These are phyloP conservation scores for Empis livida DNA, from an alignment of 2,888 invertebrate species.

Conservation along the genomic window DNA sequence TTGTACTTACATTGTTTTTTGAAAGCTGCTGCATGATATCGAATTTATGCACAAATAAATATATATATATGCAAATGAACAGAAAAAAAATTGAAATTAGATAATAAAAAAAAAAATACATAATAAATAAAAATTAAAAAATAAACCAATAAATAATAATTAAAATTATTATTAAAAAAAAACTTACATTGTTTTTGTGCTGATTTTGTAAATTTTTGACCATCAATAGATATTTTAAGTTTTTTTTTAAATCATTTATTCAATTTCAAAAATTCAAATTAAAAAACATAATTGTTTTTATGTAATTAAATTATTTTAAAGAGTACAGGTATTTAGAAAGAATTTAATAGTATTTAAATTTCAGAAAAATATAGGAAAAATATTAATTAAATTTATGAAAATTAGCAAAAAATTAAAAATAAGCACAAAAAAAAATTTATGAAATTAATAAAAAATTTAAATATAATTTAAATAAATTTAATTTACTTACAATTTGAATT, in stretches of 20 bases:
- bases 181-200: slow-evolving; percentile 28
- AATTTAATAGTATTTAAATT: too few relatives aligned
- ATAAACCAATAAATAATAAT: background rate
- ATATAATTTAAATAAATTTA: background rate
- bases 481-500: slow-evolving; percentile 26
- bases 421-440: slow-evolving; percentile 5
- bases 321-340: too few relatives aligned
- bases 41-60: background rate
- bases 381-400: slow-evolving; percentile 4
- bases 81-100: slow-evolving; percentile 5
- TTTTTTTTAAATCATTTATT: too few relatives aligned
- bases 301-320: too few relatives aligned
- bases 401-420: background rate
- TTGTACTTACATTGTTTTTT: background rate
- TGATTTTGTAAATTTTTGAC: slow-evolving; percentile 5
- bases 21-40: too few relatives aligned
- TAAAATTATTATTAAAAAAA: slow-evolving; percentile 5
- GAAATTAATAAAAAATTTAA: background rate
- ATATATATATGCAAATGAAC: slow-evolving; percentile 1
- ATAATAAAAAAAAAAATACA: background rate
- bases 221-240: too few relatives aligned
- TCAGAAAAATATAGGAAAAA: slow-evolving; percentile 9
- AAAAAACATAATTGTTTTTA: too few relatives aligned
- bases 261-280: too few relatives aligned
- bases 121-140: background rate